Percentiles rank a stretch among this genome's conserved stretches.
phyloP scores from a whole-genome alignment of 2,113 vertebrate genomes.

The Misgurnus anguillicaudatus region DNA sequence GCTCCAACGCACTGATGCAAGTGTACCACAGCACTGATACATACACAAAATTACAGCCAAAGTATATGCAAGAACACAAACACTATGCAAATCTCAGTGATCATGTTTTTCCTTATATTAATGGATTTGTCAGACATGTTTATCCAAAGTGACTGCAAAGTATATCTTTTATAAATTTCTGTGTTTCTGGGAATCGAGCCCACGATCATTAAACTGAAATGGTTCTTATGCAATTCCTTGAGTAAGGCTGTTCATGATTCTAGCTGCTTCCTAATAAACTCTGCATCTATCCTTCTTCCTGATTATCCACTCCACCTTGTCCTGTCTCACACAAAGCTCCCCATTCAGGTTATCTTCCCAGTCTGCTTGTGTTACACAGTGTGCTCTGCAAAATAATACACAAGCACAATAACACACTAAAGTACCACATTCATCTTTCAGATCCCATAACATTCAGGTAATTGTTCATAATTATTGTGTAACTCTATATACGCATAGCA shows the following conservation, averaged over 20 bases:
- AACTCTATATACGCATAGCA: conserved; percentile 33
- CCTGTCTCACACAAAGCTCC: conserved; percentile 62
- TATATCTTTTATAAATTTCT: too few species aligned
- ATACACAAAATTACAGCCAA: neutral
- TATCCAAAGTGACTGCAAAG: too few species aligned
- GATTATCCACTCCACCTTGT: conserved; percentile 30
- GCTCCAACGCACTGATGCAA: conserved; percentile 2
- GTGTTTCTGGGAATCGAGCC: too few species aligned
- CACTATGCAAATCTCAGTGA: neutral
- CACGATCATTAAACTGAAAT: neutral
- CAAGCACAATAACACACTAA: conserved; percentile 54
- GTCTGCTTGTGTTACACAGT: conserved; percentile 63
- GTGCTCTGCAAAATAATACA: conserved; percentile 58
- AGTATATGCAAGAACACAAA: neutral
- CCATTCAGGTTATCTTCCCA: conserved; percentile 67
- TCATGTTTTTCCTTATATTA: too few species aligned
- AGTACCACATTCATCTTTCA: conserved; percentile 62
- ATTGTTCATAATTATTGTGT: conserved; percentile 57
- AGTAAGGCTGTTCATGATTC: neutral
- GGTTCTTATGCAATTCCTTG: neutral
- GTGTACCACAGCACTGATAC: neutral
- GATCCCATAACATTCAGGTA: conserved; percentile 44
- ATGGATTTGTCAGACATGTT: too few species aligned
- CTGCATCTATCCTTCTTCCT: conserved; percentile 1
- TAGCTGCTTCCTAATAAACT: conserved; percentile 1